A percentile compares a stretch with the other conserved stretches of the same genome.
These are phyloP conservation scores for Raphicerus campestris DNA, from an alignment of 2,113 vertebrate genomes.

Conservation along the genomic window DNA sequence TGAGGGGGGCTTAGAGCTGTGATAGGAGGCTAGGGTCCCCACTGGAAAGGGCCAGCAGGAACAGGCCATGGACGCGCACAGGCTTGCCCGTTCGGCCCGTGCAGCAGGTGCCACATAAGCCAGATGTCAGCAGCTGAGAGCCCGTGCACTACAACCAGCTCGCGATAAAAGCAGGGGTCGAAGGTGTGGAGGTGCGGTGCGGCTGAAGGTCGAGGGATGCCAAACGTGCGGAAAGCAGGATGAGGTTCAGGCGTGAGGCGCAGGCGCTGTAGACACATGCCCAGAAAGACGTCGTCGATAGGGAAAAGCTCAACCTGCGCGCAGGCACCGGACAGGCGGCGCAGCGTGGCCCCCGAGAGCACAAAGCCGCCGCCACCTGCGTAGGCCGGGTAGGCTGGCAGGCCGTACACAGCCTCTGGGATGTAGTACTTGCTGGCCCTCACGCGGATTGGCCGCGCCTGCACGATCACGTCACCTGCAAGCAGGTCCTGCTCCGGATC, in stretches of 20 bases:
- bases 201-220: conserved; percentile 91
- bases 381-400: conserved; percentile 89
- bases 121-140: conserved; percentile 94
- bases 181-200: conserved; percentile 94
- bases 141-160: conserved; percentile 97
- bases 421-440: conserved; percentile 93
- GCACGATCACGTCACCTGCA: conserved; percentile 93
- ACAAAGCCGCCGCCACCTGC: conserved; percentile 95
- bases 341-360: conserved; percentile 89
- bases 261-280: conserved; percentile 95
- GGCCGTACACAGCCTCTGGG: conserved; percentile 91
- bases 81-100: conserved; percentile 82
- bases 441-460: conserved; percentile 90
- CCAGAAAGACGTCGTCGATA: conserved; percentile 96
- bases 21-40: conserved; percentile 66
- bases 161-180: conserved; percentile 95
- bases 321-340: conserved; percentile 87
- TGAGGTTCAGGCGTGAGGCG: conserved; percentile 88
- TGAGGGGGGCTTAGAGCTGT: neutral
- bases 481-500: conserved; percentile 86
- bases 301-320: conserved; percentile 95
- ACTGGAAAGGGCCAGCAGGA: conserved; percentile 78
- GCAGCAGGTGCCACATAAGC: conserved; percentile 97
- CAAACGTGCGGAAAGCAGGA: conserved; percentile 95
- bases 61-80: conserved; percentile 82